These are phyloP conservation scores for Phthorimaea operculella DNA, from an alignment of 1,140 invertebrate species.

Conservation along the genomic window DNA sequence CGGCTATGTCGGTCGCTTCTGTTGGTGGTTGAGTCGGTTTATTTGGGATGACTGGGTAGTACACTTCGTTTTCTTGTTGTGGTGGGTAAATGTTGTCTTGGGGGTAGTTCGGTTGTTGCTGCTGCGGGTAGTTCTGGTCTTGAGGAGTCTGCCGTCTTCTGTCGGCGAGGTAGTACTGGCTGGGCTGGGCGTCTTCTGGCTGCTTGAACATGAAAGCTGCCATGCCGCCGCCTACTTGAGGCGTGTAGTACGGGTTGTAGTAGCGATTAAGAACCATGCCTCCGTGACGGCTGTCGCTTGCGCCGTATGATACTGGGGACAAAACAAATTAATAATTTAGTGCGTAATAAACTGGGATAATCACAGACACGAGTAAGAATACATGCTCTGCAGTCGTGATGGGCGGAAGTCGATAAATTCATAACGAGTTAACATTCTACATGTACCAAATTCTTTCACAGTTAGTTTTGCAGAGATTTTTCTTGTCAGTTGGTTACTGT, in stretches of 20 bases:
- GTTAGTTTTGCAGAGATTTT: too few relatives aligned
- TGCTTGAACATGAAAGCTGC: slow-evolving; percentile 53
- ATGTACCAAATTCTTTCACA: too few relatives aligned
- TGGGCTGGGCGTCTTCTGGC: slow-evolving; percentile 37
- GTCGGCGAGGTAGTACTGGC: slow-evolving; percentile 53
- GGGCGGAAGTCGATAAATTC: too few relatives aligned
- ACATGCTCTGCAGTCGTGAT: too few relatives aligned
- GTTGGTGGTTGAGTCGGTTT: slow-evolving; percentile 19
- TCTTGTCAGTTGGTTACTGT: too few relatives aligned
- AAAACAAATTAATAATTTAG: slow-evolving; percentile 5
- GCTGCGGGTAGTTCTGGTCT: slow-evolving; percentile 32
- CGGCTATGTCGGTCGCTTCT: slow-evolving; percentile 30
- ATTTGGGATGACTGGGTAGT: slow-evolving; percentile 12
- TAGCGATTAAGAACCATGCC: slow-evolving; percentile 52
- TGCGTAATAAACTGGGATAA: neutral
- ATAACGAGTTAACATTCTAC: too few relatives aligned
- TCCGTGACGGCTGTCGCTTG: slow-evolving; percentile 37
- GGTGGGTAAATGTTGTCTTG: slow-evolving; percentile 49
- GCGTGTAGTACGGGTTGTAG: slow-evolving; percentile 57
- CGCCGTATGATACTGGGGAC: slow-evolving; percentile 49
- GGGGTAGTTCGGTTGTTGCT: slow-evolving; percentile 29
- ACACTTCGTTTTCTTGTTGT: slow-evolving; percentile 13
- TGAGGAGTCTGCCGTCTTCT: slow-evolving; percentile 43
- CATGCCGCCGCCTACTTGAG: slow-evolving; percentile 40
- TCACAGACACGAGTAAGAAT: too few relatives aligned